Conservation (phyloP, 2,797 vertebrate genomes). For the Labeo calbasu region DNA sequence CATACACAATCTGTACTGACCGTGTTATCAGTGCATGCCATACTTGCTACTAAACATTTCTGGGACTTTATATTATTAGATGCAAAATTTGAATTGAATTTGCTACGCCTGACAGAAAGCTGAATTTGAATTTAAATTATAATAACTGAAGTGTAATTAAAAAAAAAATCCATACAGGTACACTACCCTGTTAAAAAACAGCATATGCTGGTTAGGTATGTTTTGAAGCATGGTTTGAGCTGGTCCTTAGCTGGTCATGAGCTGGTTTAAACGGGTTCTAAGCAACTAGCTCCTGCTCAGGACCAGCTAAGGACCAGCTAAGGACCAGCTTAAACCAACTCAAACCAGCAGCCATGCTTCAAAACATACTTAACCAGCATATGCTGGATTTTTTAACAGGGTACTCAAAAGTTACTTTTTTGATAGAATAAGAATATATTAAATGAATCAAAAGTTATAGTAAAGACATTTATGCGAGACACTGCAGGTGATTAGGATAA, state of each 20-base stretch:
- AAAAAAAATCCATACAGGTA: not conserved
- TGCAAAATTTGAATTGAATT: not conserved
- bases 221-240: too few species aligned
- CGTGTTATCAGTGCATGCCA: not conserved
- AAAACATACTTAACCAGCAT: too few species aligned
- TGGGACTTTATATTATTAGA: not conserved
- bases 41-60: not conserved
- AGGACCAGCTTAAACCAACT: too few species aligned
- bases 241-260: too few species aligned
- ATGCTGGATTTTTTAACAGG: too few species aligned
- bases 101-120: not conserved
- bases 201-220: too few species aligned
- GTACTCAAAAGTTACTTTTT: not conserved
- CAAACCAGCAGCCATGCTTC: too few species aligned
- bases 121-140: not conserved
- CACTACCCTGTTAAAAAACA: not conserved
- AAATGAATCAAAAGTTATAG: not conserved
- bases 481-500: too few species aligned
- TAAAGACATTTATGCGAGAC: not conserved
- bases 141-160: too few species aligned
- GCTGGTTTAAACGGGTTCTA: too few species aligned
- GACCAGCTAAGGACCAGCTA: too few species aligned
- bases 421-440: not conserved
- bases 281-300: too few species aligned
- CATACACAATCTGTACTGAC: not conserved